Base-by-base conservation (phyloP, 2,113 vertebrate genomes). In the Macrotis lagotis region DNA sequence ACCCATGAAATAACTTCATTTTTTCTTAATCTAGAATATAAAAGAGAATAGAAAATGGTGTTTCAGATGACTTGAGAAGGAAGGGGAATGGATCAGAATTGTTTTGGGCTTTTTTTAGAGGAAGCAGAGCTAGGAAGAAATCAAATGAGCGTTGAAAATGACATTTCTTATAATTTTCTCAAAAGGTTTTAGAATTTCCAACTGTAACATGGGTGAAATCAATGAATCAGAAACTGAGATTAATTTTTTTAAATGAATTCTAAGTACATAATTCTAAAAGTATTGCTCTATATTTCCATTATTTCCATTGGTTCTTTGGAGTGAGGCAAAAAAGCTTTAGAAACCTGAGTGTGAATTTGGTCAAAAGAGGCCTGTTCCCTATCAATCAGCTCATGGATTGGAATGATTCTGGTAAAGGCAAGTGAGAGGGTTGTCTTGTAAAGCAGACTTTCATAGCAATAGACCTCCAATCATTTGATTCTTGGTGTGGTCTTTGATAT, bases 241-340 rank as follows among this genome's bases (percentile, higher is more conserved):
- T 95, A 74, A 55, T 91, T 92, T 2, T 93, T 74, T 48, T 92
- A 97, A 96, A 92, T 91, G 91, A 96, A 94, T 93, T 88, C 31
- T 37, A 83, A 50, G 55, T 95, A 92, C 31, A 89, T 31, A 74
- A 0, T 50, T 93, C 93, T 66, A 96, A 53, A 94, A 92, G 94
- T 91, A 37, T 51, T 44, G 9, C 22, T 92, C 26, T 91, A 90
- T 83, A 89, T 90, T 93, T 96, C 12, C 48, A 11, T 49, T 83
- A 89, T 90, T 93, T 96, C 12, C 48, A 11, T 49, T 91, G 91
- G 52, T 91, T 95, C 95, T 94, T 88, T 88, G 2, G n/a, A 91
- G 50, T 53, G 91, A 96, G 90, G 50, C 91, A 51, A 52, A 91
- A 91, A 96, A 93, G 25, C 31, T 94, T 94, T 92, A 92, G 37